Evolutionary conservation across 2,797 vertebrate species (phyloP).

Genomic region (Peromyscus nudipes): DNA sequence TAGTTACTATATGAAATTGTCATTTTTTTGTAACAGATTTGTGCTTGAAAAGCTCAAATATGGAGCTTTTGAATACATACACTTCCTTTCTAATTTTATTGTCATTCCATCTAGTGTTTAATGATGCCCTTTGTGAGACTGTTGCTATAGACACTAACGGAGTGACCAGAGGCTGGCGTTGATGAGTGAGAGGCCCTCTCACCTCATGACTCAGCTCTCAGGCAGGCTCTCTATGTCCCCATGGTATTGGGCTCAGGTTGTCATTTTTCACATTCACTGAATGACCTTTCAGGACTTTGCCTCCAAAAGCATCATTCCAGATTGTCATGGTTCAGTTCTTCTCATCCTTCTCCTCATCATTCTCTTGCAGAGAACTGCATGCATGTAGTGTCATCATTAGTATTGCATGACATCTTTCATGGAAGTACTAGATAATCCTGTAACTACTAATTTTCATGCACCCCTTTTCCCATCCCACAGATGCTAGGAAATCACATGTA

Average conservation of each 20-base stretch:
- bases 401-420: not conserved
- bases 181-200: not conserved
- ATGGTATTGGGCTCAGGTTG: not conserved
- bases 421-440: not conserved
- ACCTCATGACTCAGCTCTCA: rapidly evolving
- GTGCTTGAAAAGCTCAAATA: not conserved
- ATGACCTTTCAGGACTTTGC: not conserved
- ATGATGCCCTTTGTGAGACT: not conserved
- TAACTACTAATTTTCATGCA: not conserved
- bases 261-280: not conserved
- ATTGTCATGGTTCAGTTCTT: not conserved
- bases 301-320: not conserved
- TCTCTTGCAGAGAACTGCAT: not conserved
- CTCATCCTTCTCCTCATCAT: not conserved
- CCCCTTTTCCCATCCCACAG: not conserved
- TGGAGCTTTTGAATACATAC: not conserved
- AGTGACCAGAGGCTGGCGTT: not conserved
- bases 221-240: not conserved
- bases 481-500: not conserved
- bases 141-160: not conserved
- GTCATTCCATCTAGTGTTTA: not conserved
- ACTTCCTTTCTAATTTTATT: not conserved
- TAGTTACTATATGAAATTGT: conserved; percentile 20
- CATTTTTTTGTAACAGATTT: not conserved
- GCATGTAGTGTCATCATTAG: not conserved